Evolutionary conservation across 2,888 invertebrate species (phyloP).

Genomic region (Drosophila rellima): DNA sequence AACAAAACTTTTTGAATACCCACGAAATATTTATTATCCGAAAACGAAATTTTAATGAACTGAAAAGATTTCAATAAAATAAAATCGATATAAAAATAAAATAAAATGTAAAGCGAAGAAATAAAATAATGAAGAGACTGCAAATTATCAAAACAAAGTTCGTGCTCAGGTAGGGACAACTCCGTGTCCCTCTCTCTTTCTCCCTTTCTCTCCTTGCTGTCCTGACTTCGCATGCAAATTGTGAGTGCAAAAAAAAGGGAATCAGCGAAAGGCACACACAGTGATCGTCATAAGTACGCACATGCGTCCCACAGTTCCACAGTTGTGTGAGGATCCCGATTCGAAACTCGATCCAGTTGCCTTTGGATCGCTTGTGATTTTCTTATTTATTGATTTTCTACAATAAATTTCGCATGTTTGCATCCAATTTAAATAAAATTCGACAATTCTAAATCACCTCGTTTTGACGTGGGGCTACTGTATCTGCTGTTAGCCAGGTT

Average conservation of each 20-base stretch:
- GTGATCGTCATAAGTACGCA: slow-evolving; percentile 49
- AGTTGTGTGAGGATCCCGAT: slow-evolving; percentile 14
- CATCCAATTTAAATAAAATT: slow-evolving; percentile 86
- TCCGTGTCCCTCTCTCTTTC: background rate
- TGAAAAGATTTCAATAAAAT: slow-evolving; percentile 64
- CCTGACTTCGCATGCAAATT: slow-evolving; percentile 56
- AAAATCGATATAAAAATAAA: slow-evolving; percentile 66
- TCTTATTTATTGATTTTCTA: slow-evolving; percentile 85
- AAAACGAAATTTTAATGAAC: slow-evolving; percentile 85
- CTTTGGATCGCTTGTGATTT: slow-evolving; percentile 65
- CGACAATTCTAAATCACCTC: slow-evolving; percentile 86
- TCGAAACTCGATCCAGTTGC: slow-evolving; percentile 64
- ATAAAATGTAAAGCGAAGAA: slow-evolving; percentile 49
- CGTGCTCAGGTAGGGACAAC: slow-evolving; percentile 52
- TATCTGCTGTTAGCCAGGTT: slow-evolving; percentile 48
- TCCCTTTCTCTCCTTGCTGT: background rate
- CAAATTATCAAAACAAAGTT: slow-evolving; percentile 68
- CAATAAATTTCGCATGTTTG: slow-evolving; percentile 86
- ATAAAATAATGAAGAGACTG: slow-evolving; percentile 66
- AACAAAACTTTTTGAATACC: slow-evolving; percentile 42
- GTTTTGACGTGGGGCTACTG: slow-evolving; percentile 85
- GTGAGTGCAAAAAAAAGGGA: slow-evolving; percentile 29
- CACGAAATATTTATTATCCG: slow-evolving; percentile 83
- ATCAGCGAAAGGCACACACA: slow-evolving; percentile 24
- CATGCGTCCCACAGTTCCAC: slow-evolving; percentile 44